Percentiles rank a stretch among this genome's conserved stretches.
Conservation (phyloP, 2,888 invertebrate species). For the Patella pellucida region DNA sequence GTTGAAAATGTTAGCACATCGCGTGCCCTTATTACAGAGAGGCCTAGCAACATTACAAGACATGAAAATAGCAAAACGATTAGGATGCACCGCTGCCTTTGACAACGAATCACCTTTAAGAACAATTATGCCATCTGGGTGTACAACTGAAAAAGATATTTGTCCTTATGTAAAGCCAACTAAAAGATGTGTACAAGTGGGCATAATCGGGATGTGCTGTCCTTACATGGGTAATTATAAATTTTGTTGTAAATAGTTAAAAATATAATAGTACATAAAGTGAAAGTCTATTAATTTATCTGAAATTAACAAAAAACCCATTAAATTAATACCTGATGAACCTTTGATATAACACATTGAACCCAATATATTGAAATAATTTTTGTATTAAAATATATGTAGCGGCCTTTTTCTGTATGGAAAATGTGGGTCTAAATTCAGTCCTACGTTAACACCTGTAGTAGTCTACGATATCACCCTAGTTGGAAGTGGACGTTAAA, state of each 20-base stretch:
- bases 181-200: neutral
- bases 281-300: no score
- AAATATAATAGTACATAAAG: no score
- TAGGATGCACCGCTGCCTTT: neutral
- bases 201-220: constrained; percentile 5
- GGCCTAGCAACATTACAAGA: neutral
- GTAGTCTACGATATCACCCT: no score
- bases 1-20: neutral
- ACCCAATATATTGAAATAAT: no score
- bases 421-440: no score
- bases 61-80: neutral
- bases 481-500: no score
- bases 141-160: neutral
- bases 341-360: no score
- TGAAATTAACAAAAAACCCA: no score
- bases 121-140: neutral
- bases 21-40: neutral
- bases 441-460: no score
- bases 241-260: neutral
- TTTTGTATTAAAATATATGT: no score
- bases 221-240: neutral
- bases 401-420: no score
- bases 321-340: no score
- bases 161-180: neutral
- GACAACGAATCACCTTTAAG: constrained; percentile 1